Percentiles rank a stretch among this genome's conserved stretches.
These are phyloP conservation scores for Lates calcarifer DNA, from an alignment of 2,113 vertebrate genomes.

Conservation along the genomic window DNA sequence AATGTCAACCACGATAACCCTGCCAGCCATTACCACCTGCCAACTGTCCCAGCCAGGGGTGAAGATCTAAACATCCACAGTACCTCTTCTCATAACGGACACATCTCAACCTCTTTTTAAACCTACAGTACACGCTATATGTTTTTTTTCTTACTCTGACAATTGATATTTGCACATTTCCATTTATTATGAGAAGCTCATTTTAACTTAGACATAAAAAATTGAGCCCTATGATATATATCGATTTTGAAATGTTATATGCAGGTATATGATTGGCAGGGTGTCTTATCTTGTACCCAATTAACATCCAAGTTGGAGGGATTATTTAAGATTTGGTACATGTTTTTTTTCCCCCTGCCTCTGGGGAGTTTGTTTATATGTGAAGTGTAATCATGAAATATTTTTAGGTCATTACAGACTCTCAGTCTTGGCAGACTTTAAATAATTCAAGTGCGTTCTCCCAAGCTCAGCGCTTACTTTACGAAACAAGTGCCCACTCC, in stretches of 20 bases:
- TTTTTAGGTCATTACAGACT: constrained; percentile 44
- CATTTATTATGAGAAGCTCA: neutral
- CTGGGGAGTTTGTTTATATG: constrained; percentile 29
- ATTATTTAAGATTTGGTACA: constrained; percentile 25
- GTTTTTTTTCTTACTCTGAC: neutral
- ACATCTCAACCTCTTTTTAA: constrained; percentile 30
- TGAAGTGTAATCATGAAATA: constrained; percentile 42
- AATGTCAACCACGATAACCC: constrained; percentile 68
- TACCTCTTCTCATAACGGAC: constrained; percentile 32
- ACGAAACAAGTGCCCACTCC: constrained; percentile 22
- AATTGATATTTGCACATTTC: constrained; percentile 17
- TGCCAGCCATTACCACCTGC: constrained; percentile 69
- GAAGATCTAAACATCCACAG: constrained; percentile 65
- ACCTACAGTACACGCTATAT: neutral
- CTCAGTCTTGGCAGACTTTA: constrained; percentile 28
- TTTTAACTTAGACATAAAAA: neutral
- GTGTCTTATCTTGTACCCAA: constrained; percentile 1
- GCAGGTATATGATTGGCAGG: neutral
- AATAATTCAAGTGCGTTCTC: constrained; percentile 53
- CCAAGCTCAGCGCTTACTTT: constrained; percentile 9
- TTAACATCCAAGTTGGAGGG: constrained; percentile 6
- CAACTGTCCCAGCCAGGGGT: constrained; percentile 62
- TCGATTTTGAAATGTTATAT: neutral
- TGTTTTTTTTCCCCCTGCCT: constrained; percentile 30
- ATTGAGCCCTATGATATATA: neutral